Evolutionary conservation across 1,140 invertebrate genomes (phyloP).

Genomic region (Eueides isabella): DNA sequence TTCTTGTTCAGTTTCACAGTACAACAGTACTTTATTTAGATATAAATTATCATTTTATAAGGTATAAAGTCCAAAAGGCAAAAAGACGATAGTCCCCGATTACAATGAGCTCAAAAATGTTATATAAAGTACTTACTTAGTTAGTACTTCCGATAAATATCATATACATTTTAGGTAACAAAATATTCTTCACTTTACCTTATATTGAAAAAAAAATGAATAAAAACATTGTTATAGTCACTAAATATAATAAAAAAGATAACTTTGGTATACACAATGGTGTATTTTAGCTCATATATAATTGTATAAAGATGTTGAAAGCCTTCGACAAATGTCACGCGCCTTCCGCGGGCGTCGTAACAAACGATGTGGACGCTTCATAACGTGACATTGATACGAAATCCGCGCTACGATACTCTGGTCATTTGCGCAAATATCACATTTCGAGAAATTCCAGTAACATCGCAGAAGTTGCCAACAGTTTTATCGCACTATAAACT

Average conservation of each 20-base stretch:
- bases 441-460: constrained; percentile 30
- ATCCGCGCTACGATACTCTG: constrained; percentile 24
- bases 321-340: constrained; percentile 37
- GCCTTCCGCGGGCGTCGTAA: constrained; percentile 34
- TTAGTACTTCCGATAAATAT: not conserved
- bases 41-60: not conserved
- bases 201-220: not conserved
- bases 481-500: constrained; percentile 63
- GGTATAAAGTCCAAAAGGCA: too few relatives aligned
- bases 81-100: not conserved
- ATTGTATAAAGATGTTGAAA: constrained; percentile 39
- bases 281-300: not conserved
- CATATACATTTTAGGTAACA: not conserved
- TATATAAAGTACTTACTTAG: too few relatives aligned
- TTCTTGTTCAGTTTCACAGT: not conserved
- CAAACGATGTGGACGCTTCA: constrained; percentile 28
- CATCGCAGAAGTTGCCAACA: constrained; percentile 47
- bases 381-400: constrained; percentile 44
- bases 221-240: not conserved
- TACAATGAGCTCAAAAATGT: not conserved
- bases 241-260: constrained; percentile 6
- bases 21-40: not conserved
- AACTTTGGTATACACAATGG: not conserved
- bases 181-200: not conserved
- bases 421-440: constrained; percentile 27